Evolutionary conservation across 2,797 vertebrate species (phyloP).

Genomic region (Centropyge bicolor): DNA sequence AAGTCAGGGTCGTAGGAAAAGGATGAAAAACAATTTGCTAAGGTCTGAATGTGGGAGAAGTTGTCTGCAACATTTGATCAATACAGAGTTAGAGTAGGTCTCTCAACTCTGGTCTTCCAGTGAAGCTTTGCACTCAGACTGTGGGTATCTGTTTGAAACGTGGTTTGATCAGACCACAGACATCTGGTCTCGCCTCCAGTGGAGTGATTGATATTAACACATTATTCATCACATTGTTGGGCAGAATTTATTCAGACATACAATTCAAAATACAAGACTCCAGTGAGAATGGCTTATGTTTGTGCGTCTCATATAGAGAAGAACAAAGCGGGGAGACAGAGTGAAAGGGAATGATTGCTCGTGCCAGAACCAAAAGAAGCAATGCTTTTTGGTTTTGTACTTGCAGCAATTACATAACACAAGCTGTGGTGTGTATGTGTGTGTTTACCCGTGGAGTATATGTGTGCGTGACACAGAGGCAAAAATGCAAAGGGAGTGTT

Average conservation of each 20-base stretch:
- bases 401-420: constrained; percentile 35
- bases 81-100: neutral
- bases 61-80: neutral
- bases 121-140: neutral
- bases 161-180: constrained; percentile 15
- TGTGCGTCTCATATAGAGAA: constrained; percentile 20
- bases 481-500: constrained; percentile 42
- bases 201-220: neutral
- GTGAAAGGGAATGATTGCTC: constrained; percentile 3
- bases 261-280: constrained; percentile 8
- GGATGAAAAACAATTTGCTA: neutral
- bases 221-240: neutral
- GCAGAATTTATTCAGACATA: neutral
- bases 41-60: neutral
- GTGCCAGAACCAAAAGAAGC: constrained; percentile 24
- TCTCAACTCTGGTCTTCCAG: neutral
- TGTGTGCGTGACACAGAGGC: constrained; percentile 22
- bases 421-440: constrained; percentile 21
- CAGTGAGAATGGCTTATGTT: constrained; percentile 7
- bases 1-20: neutral
- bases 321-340: neutral
- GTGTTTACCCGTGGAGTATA: constrained; percentile 2
- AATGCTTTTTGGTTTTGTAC: constrained; percentile 26
- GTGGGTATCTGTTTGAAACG: neutral
- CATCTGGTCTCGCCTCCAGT: neutral